Conservation (phyloP, 2,797 vertebrate genomes). For the Crax fasciolata region DNA sequence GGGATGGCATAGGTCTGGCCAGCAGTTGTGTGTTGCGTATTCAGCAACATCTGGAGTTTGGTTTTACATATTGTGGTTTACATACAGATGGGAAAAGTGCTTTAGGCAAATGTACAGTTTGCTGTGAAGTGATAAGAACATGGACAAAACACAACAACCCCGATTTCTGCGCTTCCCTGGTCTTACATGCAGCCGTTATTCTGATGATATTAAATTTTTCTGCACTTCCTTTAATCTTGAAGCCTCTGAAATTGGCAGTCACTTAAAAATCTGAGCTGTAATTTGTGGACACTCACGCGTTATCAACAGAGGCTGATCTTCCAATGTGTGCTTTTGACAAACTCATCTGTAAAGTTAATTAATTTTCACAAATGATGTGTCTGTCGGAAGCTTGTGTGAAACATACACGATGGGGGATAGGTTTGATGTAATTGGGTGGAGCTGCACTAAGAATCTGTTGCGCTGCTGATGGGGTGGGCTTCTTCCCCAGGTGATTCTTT, state of each 20-base stretch:
- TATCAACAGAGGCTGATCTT: not conserved
- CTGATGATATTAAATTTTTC: not conserved
- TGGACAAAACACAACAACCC: not conserved
- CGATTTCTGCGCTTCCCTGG: not conserved
- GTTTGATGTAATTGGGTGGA: not conserved
- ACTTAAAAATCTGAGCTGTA: not conserved
- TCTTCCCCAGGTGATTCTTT: not conserved
- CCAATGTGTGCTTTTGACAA: not conserved
- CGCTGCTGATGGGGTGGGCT: not conserved
- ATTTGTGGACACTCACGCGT: not conserved
- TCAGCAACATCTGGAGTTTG: not conserved
- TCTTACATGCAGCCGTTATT: not conserved
- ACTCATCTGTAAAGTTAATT: rapidly evolving
- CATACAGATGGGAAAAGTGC: not conserved
- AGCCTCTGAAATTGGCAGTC: not conserved
- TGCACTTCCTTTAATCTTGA: not conserved
- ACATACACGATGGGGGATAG: rapidly evolving
- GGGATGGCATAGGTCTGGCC: not conserved
- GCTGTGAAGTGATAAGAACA: not conserved
- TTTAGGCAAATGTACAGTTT: not conserved
- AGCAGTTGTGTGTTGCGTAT: not conserved
- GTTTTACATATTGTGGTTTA: not conserved
- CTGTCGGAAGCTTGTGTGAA: not conserved
- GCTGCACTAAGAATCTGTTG: not conserved
- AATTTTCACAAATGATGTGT: not conserved